A percentile compares a stretch with the other conserved stretches of the same genome.
These are phyloP conservation scores for Sebastes variabilis DNA, from an alignment of 2,797 vertebrate genomes.

Conservation along the genomic window DNA sequence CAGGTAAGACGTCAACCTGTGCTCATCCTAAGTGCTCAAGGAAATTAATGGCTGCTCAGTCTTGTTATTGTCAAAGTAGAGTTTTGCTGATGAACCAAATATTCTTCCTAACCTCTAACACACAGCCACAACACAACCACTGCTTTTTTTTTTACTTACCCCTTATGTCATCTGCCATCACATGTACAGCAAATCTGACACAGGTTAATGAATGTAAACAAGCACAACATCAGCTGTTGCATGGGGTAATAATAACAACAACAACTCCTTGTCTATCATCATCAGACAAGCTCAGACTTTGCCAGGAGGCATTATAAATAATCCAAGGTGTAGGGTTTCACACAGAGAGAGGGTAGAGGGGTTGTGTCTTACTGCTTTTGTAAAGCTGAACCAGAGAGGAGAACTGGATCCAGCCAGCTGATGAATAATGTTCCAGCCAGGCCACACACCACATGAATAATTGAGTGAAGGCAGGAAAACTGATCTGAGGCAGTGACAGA, in stretches of 20 bases:
- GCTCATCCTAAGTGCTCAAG: neutral
- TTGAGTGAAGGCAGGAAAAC: constrained; percentile 76
- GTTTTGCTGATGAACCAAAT: neutral
- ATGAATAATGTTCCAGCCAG: constrained; percentile 80
- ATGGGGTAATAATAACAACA: constrained; percentile 17
- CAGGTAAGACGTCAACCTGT: constrained; percentile 84
- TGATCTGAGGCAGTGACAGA: constrained; percentile 68
- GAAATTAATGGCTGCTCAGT: neutral
- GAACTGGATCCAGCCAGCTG: constrained; percentile 76
- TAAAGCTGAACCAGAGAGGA: constrained; percentile 64
- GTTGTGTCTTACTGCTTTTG: constrained; percentile 54
- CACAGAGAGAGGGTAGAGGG: constrained; percentile 25
- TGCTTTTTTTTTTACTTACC: neutral
- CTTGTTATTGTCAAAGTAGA: neutral
- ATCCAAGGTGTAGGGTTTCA: constrained; percentile 69
- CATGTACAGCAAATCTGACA: neutral
- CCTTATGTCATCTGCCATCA: neutral
- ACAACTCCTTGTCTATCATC: constrained; percentile 28
- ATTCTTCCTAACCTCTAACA: neutral
- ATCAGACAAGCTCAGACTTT: constrained; percentile 37
- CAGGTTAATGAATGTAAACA: neutral
- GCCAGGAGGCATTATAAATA: constrained; percentile 61
- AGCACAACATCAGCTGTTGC: constrained; percentile 6
- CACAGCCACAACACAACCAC: neutral
- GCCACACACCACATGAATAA: constrained; percentile 80